Percentiles rank a stretch among this genome's conserved stretches.
Conservation (phyloP, 2,888 invertebrate genomes). For the Hartigia nigra region DNA sequence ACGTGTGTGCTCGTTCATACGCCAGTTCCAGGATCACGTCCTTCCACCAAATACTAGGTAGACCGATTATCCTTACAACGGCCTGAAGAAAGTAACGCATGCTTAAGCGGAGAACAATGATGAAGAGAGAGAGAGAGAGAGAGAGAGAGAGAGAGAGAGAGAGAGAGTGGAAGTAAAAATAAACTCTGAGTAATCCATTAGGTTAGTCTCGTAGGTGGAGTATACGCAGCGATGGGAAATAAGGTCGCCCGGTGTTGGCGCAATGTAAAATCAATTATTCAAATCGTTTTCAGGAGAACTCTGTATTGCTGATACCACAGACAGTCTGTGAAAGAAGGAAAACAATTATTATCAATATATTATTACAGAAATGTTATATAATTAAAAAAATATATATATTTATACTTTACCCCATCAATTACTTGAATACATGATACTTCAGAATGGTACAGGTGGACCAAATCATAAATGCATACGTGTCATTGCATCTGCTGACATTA, state of each 20-base stretch:
- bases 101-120: neutral
- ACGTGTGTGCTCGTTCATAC: neutral
- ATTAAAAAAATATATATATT: neutral
- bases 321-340: neutral
- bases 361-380: neutral
- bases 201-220: neutral
- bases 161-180: neutral
- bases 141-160: neutral
- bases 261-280: slow-evolving; percentile 8
- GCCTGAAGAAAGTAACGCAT: neutral
- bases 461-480: slow-evolving; percentile 22
- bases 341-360: neutral
- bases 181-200: slow-evolving; percentile 1
- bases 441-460: slow-evolving; percentile 44
- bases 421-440: neutral
- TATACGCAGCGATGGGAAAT: neutral
- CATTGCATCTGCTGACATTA: slow-evolving; percentile 42
- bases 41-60: neutral
- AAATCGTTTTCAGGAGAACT: neutral
- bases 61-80: neutral
- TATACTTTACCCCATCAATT: neutral
- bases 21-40: neutral
- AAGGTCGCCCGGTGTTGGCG: neutral
- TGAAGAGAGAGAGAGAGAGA: neutral
- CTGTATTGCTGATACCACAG: neutral